Base-by-base conservation (phyloP, 2,888 invertebrate species). In the Polydrusus tereticollis region DNA sequence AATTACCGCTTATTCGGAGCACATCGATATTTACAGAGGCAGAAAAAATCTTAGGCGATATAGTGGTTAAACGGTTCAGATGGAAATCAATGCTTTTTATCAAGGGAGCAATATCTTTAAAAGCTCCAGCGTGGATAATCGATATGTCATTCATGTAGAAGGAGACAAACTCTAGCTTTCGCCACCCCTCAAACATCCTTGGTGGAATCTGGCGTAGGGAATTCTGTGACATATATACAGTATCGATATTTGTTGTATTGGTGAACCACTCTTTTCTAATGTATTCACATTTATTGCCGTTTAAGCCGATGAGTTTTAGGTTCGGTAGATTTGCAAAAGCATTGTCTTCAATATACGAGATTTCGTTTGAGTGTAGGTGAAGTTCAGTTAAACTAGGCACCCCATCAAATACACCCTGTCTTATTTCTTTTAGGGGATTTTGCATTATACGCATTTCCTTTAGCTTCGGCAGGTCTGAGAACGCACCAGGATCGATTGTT, bases 251-350 rank as follows among this genome's bases (percentile, higher is more conserved):
- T 45, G 59, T 58, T 8, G 58, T 36, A 23, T 58, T 58, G 6
- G 36, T 38, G 36, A 58, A 60, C 60, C 60, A 60, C 16, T 23
- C 43, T 23, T 12, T 26, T 12, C 26, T 26, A 2, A 60, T 29
- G 14, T 26, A 14, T 10, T 23, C 43, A 23, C n/a, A 16, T 21
- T n/a, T 21, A 16, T 60, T 60, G 5, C 29, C n/a, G 45, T 29
- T 45, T 10, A 60, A 10, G 10, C 16, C 23, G 4, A 60, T 26
- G 14, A 26, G 1, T 5, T 3, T 20, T 10, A 60, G 29, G 18
- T 60, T 60, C 0, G 60, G 60, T 60, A 60, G 12, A 60, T 60
- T 45, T 23, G 60, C 43, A 45, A 60, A 60, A 1, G 60, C 60
- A 7, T 60, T 14, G 23, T 43, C 60, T 6, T 60, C 60, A 7